Base-by-base conservation (phyloP, 2,888 invertebrate species). In the Petrophora chlorosata region DNA sequence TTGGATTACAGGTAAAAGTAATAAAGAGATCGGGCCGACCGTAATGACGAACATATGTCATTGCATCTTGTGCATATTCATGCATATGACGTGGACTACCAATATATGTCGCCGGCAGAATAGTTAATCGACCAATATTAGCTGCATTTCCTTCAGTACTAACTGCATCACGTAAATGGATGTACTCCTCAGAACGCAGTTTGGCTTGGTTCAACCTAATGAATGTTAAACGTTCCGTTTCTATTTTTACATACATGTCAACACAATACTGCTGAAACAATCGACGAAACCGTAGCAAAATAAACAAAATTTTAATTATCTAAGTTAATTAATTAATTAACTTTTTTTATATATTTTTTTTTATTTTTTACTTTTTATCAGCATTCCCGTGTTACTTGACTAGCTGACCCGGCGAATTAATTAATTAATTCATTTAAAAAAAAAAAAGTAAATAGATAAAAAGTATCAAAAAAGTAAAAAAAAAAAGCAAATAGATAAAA, bases 1-100 rank as follows among this genome's bases (percentile, higher is more conserved):
- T 0, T 9, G 59, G 47, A 17, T 56, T 52, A 35, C 56, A 59
- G 5, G 53, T 51, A 23, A 49, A 59, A 40, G 61, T 65, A 8
- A 64, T 58, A 19, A 63, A 63, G 3, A 63, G 40, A 49, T 70
- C 66, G 48, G 69, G 58, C 22, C 53, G 53, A 8, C 74, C 69
- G 59, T 73, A 70, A 53, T 70, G 50, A 22, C 71, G 63, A 10
- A 73, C 73, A 56, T 71, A 73, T 5, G 68, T 53, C 64, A 74
- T 63, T 2, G 64, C 65, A 48, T 70, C 64, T 48, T 68, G 65
- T 28, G 63, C 53, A 14, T 61, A 59, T 48, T 67, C 64, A 4
- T 67, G 64, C 50, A 67, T 57, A 41, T 67, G 56, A 0, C 66
- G 53, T 4, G 63, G 65, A 15, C 60, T 59, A 49, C 56, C 60